Evolutionary conservation across 2,797 vertebrate genomes (phyloP).

Genomic region (Cossypha heuglini): DNA sequence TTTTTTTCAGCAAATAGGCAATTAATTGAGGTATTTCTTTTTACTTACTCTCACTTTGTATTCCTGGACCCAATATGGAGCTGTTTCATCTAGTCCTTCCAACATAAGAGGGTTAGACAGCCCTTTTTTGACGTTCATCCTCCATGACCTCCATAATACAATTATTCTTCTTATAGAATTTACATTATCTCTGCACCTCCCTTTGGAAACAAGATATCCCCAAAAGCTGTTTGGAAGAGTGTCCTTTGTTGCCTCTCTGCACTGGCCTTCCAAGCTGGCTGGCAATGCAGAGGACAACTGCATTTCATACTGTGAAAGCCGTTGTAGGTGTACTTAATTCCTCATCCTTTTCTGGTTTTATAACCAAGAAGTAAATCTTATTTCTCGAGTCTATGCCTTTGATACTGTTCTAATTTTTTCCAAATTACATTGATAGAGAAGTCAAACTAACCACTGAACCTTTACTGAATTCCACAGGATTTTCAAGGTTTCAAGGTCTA

Average conservation of each 20-base stretch:
- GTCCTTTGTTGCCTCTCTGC: neutral
- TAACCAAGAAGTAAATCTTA: neutral
- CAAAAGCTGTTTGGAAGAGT: neutral
- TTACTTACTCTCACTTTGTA: neutral
- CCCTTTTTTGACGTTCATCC: neutral
- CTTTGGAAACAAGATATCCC: neutral
- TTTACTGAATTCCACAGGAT: neutral
- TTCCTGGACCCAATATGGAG: neutral
- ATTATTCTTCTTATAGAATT: neutral
- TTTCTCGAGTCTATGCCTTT: neutral
- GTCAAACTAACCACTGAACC: neutral
- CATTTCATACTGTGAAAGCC: neutral
- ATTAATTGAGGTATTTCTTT: neutral
- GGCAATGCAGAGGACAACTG: neutral
- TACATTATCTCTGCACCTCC: accelerated
- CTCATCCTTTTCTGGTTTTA: neutral
- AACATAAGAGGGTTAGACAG: neutral
- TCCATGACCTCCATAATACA: neutral
- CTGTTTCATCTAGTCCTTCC: neutral
- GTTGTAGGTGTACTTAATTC: neutral
- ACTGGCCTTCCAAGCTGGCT: neutral
- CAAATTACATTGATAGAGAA: neutral
- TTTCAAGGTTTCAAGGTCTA: neutral
- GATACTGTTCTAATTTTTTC: neutral
- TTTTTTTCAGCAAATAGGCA: neutral